Evolutionary conservation across 2,888 invertebrate genomes (phyloP).

Genomic region (Tetanocera ferruginea): DNA sequence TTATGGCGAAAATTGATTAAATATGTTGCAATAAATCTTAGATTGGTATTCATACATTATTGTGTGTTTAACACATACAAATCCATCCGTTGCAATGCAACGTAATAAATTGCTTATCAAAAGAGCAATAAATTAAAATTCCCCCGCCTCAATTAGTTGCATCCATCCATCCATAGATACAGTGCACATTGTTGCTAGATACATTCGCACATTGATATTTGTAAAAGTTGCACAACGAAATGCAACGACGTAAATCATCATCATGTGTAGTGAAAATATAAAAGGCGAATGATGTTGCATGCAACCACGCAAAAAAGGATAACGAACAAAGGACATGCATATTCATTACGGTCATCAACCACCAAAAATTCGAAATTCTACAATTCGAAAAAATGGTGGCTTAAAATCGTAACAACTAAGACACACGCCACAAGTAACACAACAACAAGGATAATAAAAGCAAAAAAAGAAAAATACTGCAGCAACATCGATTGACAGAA

Average conservation of each 20-base stretch:
- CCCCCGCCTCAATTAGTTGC: constrained; percentile 4
- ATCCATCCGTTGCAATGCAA: neutral
- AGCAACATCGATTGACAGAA: constrained; percentile 45
- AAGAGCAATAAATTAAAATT: constrained; percentile 21
- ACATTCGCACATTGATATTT: neutral
- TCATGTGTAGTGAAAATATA: neutral
- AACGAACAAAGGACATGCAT: constrained; percentile 31
- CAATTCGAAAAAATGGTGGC: neutral
- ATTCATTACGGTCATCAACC: constrained; percentile 31
- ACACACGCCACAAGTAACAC: constrained; percentile 3
- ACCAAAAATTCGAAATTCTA: neutral
- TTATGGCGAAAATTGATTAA: too few species aligned
- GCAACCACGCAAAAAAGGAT: constrained; percentile 24
- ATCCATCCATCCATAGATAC: constrained; percentile 5
- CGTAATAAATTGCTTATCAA: constrained; percentile 26
- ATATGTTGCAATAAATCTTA: neutral
- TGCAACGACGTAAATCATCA: constrained; percentile 34
- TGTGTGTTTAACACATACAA: constrained; percentile 12
- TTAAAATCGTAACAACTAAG: neutral
- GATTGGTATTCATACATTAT: neutral
- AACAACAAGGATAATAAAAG: constrained; percentile 10
- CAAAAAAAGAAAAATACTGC: constrained; percentile 18
- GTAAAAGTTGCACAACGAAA: constrained; percentile 1
- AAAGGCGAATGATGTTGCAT: constrained; percentile 31
- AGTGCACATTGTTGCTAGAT: neutral